Evolutionary conservation across 2,113 vertebrate species (phyloP).

Genomic region (Sturnus vulgaris): DNA sequence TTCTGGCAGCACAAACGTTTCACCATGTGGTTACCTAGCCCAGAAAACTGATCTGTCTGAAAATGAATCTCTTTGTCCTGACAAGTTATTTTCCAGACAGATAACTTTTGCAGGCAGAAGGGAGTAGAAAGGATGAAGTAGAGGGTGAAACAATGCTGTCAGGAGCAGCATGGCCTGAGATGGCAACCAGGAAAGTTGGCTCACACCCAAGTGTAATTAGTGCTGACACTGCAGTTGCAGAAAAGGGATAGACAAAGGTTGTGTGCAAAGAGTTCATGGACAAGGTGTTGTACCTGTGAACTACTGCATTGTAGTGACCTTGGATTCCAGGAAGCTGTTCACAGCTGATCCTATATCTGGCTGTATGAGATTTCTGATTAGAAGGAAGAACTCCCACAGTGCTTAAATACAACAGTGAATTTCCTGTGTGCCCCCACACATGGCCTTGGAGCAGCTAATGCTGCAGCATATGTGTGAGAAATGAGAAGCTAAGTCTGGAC

Average conservation of each 20-base stretch:
- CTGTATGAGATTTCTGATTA: not conserved
- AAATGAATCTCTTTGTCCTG: not conserved
- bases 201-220: not conserved
- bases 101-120: not conserved
- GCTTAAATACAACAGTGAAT: not conserved
- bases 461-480: not conserved
- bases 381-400: not conserved
- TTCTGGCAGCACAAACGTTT: not conserved
- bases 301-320: not conserved
- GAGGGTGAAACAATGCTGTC: not conserved
- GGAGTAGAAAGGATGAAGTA: not conserved
- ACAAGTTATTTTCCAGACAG: not conserved
- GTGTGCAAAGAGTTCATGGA: not conserved
- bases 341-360: not conserved
- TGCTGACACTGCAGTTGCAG: not conserved
- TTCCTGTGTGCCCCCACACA: not conserved
- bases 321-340: not conserved
- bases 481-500: not conserved
- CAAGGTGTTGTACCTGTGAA: not conserved
- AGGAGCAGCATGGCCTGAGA: not conserved
- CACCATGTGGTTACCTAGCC: not conserved
- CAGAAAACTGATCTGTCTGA: not conserved
- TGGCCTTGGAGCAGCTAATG: not conserved
- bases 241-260: too few species aligned
- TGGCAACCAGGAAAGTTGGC: not conserved